Evolutionary conservation across 2,888 invertebrate species (phyloP), one percentile per base, ranked within the genome.

Genomic region (Diaprepes abbreviatus): DNA sequence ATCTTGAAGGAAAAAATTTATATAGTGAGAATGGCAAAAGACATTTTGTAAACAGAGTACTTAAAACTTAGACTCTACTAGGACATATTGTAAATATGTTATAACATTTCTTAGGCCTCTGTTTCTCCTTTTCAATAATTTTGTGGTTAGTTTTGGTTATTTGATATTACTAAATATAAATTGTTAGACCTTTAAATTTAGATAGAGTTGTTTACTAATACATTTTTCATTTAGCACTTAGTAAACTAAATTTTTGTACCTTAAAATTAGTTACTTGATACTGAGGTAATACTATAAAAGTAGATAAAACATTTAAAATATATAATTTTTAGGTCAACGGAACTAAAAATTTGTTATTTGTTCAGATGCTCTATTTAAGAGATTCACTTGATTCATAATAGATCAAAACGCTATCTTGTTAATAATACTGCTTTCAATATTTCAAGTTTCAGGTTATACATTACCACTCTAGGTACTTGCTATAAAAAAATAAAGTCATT

Each of bases 1-100:
- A 19, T 21, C n/a, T n/a, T 43, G 4, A 21, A 43, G 43, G 19
- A 43, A n/a, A 17, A 19, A 43, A 43, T 10, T 43, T 24, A 7
- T 19, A 7, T 50, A 50, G 48, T 50, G 48, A 50, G 48, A 50
- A 50, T 50, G 48, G 28, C 9, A 28, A 50, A 50, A 50, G 48
- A 50, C 48, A 50, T 50, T 50, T 48, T 50, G 14, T 50, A 31
- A 50, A 50, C 28, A 28, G 45, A 45, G 28, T 50, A 50, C 14
- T 14, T 50, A 50, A 50, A 50, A 12, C 21, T 28, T 50, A 50
- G 24, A 28, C 24, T 48, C 1, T 28, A 50, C 28, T 28, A 48
- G 48, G 2, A 2, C 28, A 50, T 6, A 24, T 12, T 50, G 48
- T 50, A 50, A 28, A 50, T 50, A 50, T 50, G 16, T 28, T 50